Base-by-base conservation (phyloP, 2,888 invertebrate species). In the Xylota sylvarum region DNA sequence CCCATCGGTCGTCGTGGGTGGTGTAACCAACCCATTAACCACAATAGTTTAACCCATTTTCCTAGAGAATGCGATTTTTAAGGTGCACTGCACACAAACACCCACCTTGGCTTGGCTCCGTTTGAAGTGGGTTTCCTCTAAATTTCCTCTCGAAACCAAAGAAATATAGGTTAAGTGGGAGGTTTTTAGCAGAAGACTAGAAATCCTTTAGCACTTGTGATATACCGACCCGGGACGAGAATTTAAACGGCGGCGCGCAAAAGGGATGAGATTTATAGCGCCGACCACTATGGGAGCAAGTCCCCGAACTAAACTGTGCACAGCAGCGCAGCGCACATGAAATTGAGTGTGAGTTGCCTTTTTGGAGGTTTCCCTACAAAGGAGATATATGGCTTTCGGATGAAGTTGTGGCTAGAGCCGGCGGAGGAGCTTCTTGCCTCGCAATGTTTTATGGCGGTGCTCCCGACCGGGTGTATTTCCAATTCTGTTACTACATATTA, bases 381-480 rank as follows among this genome's bases (percentile, higher is more conserved):
- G 3, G 7, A 85, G 70, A 85, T 85, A 85, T 80, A 85, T 85
- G 80, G 74, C 80, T 80, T 76, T 80, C 50, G 80, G 65, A 85
- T 80, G 80, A 76, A 76, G 84, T 85, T 80, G 70, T 40, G 84
- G 80, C 64, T 37, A 64, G 7, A 64, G 43, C n/a, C n/a, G 50
- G 79, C 55, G 62, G 55, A 4, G 48, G 43, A 60, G 74, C 52
- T 74, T 74, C 64, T 70, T 80, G 74, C 70, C 74, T 46, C 64
- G 4, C n/a, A 56, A 60, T 67, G 60, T 67, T 58, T 67, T 77
- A 77, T 67, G 35, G 32, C 6, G n/a, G n/a, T n/a, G n/a, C n/a
- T n/a, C n/a, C 14, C 40, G 35, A 5, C 46, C 32, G 7, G 37
- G 48, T 64, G 37, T 56, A 50, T 58, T 67, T 43, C 12, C 78